Evolutionary conservation across 2,113 vertebrate species (phyloP).

Genomic region (Oenanthe melanoleuca): DNA sequence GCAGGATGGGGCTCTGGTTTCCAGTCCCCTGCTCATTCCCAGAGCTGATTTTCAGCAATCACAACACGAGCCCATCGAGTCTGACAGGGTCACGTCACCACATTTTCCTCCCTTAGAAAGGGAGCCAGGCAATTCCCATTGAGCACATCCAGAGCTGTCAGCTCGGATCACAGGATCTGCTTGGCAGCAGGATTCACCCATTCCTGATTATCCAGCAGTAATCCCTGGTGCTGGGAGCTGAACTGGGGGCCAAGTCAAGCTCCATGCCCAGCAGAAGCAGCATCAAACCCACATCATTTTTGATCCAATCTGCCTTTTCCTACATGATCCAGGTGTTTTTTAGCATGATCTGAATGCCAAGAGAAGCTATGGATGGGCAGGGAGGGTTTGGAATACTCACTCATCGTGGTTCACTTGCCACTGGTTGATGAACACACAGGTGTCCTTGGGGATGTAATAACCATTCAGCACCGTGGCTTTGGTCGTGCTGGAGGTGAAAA

Average conservation of each 20-base stretch:
- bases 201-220: background rate
- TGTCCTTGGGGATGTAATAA: conserved; percentile 89
- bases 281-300: background rate
- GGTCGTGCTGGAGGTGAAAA: conserved; percentile 75
- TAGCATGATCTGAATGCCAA: accelerated
- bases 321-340: accelerated
- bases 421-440: conserved; percentile 93
- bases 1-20: background rate
- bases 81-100: accelerated
- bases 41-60: background rate
- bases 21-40: background rate
- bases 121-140: background rate
- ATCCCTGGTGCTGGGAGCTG: background rate
- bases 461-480: conserved; percentile 84
- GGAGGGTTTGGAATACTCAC: conserved; percentile 78
- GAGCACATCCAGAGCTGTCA: background rate
- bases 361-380: accelerated
- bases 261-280: background rate
- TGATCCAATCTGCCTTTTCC: background rate
- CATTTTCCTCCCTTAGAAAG: background rate
- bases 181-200: background rate
- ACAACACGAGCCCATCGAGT: accelerated
- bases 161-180: background rate
- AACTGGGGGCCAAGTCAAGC: accelerated
- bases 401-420: conserved; percentile 94